Evolutionary conservation across 2,797 vertebrate species (phyloP).

Genomic region (Synaphobranchus kaupii): DNA sequence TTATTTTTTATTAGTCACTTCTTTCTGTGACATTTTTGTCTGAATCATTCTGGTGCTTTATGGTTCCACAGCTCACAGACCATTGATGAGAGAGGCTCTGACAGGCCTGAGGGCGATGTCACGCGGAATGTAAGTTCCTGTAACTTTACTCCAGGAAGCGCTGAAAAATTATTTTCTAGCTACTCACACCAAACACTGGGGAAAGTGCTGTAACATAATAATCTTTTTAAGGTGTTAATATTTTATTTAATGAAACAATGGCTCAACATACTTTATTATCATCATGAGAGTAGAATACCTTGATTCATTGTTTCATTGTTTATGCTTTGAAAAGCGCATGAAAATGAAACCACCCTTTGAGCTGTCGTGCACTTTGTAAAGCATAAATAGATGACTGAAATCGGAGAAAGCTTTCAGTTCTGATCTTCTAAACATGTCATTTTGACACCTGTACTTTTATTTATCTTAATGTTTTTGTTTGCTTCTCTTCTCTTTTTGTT

Average conservation of each 20-base stretch:
- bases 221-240: background rate
- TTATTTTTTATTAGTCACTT: background rate
- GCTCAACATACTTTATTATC: too few species aligned
- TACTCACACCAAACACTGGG: background rate
- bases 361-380: background rate
- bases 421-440: background rate
- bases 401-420: background rate
- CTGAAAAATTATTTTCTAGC: background rate
- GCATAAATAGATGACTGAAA: background rate
- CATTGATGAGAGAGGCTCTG: slow-evolving; percentile 46
- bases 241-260: background rate
- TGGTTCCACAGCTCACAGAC: slow-evolving; percentile 60
- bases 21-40: background rate
- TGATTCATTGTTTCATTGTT: too few species aligned
- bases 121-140: slow-evolving; percentile 51
- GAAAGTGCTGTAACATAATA: background rate
- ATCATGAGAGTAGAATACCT: too few species aligned
- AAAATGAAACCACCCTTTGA: background rate
- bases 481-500: slow-evolving; percentile 18
- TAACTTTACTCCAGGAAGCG: background rate
- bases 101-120: slow-evolving; percentile 35
- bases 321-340: background rate
- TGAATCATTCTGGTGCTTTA: background rate
- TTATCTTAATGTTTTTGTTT: background rate
- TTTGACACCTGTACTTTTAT: background rate